Percentiles rank a stretch among this genome's conserved stretches.
phyloP scores from a whole-genome alignment of 1,140 invertebrate genomes.

The Bicyclus anynana region DNA sequence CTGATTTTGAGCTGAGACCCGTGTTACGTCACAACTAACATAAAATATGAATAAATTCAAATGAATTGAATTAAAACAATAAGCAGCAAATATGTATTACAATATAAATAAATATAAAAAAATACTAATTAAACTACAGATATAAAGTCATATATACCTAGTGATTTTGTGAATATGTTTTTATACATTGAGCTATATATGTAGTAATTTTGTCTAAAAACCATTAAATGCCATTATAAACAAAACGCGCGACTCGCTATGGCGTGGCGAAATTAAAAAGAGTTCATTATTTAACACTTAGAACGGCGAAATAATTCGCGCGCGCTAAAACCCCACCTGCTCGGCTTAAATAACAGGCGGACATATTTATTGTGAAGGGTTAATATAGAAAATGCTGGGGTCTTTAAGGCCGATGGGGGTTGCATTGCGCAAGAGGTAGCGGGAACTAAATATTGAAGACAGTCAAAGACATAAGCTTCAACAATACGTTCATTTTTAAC shows the following conservation, averaged over 20 bases:
- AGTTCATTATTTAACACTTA: constrained; percentile 24
- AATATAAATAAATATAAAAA: no score
- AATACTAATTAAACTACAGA: no score
- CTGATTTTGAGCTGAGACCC: no score
- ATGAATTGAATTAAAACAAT: no score
- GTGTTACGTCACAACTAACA: no score
- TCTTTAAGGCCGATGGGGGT: constrained; percentile 13
- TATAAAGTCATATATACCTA: no score
- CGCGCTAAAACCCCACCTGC: constrained; percentile 25
- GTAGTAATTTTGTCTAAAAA: not conserved
- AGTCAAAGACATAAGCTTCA: not conserved
- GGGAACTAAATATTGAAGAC: no score
- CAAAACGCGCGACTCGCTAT: not conserved
- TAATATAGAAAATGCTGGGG: constrained; percentile 32
- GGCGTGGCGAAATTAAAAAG: constrained; percentile 13
- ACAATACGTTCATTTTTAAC: no score
- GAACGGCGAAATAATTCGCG: constrained; percentile 15
- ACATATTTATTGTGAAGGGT: constrained; percentile 37
- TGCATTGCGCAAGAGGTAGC: not conserved
- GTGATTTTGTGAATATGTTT: no score
- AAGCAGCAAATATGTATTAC: no score
- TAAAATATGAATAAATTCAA: no score
- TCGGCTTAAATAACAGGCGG: constrained; percentile 30
- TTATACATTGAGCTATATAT: no score
- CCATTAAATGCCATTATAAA: constrained; percentile 6